A percentile compares a stretch with the other conserved stretches of the same genome.
Evolutionary conservation across 2,113 vertebrate genomes (phyloP).

Genomic region (Gymnocephalus cernua): DNA sequence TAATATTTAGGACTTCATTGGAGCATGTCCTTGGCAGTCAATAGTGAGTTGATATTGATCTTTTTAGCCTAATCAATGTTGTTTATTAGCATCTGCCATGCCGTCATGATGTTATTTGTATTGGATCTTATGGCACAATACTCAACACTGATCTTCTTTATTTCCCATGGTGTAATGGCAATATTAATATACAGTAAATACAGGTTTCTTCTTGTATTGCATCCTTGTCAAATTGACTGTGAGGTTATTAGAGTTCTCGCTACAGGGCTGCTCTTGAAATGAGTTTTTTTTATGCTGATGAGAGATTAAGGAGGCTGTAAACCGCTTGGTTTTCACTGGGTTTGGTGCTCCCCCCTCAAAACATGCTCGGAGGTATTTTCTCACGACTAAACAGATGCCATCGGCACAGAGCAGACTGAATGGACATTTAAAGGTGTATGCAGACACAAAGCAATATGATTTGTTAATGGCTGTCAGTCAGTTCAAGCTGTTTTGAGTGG

Average conservation of each 20-base stretch:
- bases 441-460: conserved; percentile 30
- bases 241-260: conserved; percentile 37
- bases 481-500: conserved; percentile 29
- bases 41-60: conserved; percentile 24
- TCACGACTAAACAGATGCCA: conserved; percentile 49
- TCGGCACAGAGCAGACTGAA: conserved; percentile 24
- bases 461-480: conserved; percentile 47
- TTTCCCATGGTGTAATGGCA: conserved; percentile 5
- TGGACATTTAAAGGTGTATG: conserved; percentile 35
- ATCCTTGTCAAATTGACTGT: conserved; percentile 24
- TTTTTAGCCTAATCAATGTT: conserved; percentile 4
- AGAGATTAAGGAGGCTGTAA: conserved; percentile 67
- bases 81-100: conserved; percentile 11
- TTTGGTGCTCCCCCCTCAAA: conserved; percentile 54
- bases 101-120: not conserved
- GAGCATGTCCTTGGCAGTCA: not conserved
- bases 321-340: conserved; percentile 43
- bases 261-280: conserved; percentile 46
- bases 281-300: conserved; percentile 59
- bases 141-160: not conserved
- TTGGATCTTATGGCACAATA: not conserved
- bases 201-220: conserved; percentile 19
- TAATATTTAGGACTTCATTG: conserved; percentile 7
- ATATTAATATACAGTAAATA: conserved; percentile 1
- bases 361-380: conserved; percentile 69